Percentiles rank a stretch among this genome's conserved stretches.
Conservation (phyloP, 2,888 invertebrate species). For the Sicus ferrugineus region DNA sequence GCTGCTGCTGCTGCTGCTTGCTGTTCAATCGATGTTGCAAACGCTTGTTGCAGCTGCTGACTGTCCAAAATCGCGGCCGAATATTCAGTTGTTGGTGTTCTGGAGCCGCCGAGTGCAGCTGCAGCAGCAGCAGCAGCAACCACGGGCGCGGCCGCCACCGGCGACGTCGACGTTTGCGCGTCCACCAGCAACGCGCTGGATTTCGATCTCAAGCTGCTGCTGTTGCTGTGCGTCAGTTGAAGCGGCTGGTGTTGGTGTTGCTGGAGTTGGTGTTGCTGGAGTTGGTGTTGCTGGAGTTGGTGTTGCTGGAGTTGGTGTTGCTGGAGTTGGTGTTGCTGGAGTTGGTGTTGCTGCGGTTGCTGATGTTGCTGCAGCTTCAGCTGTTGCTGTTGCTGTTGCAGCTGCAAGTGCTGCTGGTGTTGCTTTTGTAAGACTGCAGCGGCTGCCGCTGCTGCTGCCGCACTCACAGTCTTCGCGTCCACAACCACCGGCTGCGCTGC, state of each 20-base stretch:
- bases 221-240: constrained; percentile 43
- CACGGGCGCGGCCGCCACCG: constrained; percentile 47
- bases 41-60: constrained; percentile 50
- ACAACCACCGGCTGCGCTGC: constrained; percentile 42
- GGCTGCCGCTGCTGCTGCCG: constrained; percentile 43
- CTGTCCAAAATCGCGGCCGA: constrained; percentile 53
- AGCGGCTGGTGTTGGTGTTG: constrained; percentile 45
- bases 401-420: constrained; percentile 44
- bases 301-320: constrained; percentile 43
- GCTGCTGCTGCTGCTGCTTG: constrained; percentile 4
- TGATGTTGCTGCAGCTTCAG: constrained; percentile 34
- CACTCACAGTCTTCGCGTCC: constrained; percentile 53
- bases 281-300: constrained; percentile 38
- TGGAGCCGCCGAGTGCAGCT: constrained; percentile 45
- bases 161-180: constrained; percentile 59
- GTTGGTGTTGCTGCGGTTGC: constrained; percentile 41
- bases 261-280: constrained; percentile 37
- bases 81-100: constrained; percentile 56
- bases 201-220: constrained; percentile 37
- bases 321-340: constrained; percentile 36
- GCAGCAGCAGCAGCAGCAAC: constrained; percentile 3
- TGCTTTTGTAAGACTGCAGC: constrained; percentile 36
- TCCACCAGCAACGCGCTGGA: constrained; percentile 52
- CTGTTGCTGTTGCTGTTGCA: constrained; percentile 39
- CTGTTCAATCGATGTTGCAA: constrained; percentile 45